Evolutionary conservation across 2,113 vertebrate genomes (phyloP), one percentile per base, ranked within the genome.

Genomic region (Eurystomus gularis): DNA sequence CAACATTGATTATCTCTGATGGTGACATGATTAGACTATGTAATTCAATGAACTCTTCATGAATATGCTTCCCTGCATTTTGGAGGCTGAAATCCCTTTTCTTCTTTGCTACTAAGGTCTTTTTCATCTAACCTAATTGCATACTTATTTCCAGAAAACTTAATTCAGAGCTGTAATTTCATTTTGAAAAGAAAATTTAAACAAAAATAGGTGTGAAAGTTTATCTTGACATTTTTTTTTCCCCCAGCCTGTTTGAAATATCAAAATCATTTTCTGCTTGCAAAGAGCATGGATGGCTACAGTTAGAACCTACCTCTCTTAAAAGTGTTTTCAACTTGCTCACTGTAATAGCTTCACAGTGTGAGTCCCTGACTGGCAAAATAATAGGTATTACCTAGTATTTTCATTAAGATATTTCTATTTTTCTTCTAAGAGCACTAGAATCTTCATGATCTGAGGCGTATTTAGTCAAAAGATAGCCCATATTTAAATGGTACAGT

Each of bases 21-120:
- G 40, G 7, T 70, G n/a, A 66, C 0, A 0, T 10, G 3, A 5
- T 82, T 64, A 80, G 54, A 65, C 25, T 33, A 3, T 55, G 33
- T 19, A 92, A 58, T 92, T 81, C 44, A 77, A 16, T 58, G 76
- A 80, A 66, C 33, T 21, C n/a, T 71, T 86, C 5, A 16, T 35
- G 11, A 86, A 51, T 65, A 62, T 21, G 7, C 3, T 88, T 83
- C 28, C 46, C 12, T 40, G 10, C 4, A 31, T 54, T 85, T 86
- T 69, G 3, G 75, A 46, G 5, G 25, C 25, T 76, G 70, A 73
- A 81, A 76, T 73, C 2, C 2, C 1, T 52, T 65, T 82, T 65
- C 28, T 68, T 5, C 9, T 46, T 87, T 79, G 51, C 14, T 76
- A 4, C 9, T 76, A 33, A 70, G 28, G 17, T 33, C 33, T 79